These are phyloP conservation scores for Odocoileus hemionus DNA, from an alignment of 2,113 vertebrate species.

Conservation along the genomic window DNA sequence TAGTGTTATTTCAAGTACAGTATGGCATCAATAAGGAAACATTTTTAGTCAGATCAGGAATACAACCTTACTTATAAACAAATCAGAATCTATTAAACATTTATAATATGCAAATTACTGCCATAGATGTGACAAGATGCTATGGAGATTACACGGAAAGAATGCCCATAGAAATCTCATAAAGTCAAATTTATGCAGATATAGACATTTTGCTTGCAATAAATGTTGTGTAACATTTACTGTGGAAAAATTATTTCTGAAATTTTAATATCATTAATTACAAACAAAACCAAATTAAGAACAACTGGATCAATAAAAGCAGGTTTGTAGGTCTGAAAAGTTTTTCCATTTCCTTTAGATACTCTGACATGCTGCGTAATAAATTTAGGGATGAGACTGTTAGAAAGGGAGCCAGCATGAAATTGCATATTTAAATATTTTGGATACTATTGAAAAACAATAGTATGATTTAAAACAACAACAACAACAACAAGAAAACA, in stretches of 20 bases:
- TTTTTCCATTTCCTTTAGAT: neutral
- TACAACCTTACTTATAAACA: neutral
- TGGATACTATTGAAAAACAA: neutral
- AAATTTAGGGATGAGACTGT: neutral
- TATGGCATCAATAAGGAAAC: neutral
- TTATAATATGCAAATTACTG: neutral
- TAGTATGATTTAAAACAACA: fast-evolving
- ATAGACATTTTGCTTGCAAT: neutral
- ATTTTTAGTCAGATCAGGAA: neutral
- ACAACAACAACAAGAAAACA: neutral
- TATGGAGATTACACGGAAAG: neutral
- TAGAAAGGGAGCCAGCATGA: neutral
- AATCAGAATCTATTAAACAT: neutral
- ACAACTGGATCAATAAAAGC: neutral
- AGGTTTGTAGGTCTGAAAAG: neutral
- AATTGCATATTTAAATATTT: neutral
- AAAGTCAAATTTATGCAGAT: neutral
- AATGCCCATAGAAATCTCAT: neutral
- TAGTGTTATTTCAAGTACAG: neutral
- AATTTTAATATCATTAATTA: neutral
- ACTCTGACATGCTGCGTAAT: neutral
- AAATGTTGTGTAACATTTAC: neutral
- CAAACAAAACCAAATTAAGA: neutral
- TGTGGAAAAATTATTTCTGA: neutral
- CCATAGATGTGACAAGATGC: neutral